These are phyloP conservation scores for Mormoops blainvillei DNA, from an alignment of 2,113 vertebrate genomes.

Conservation along the genomic window DNA sequence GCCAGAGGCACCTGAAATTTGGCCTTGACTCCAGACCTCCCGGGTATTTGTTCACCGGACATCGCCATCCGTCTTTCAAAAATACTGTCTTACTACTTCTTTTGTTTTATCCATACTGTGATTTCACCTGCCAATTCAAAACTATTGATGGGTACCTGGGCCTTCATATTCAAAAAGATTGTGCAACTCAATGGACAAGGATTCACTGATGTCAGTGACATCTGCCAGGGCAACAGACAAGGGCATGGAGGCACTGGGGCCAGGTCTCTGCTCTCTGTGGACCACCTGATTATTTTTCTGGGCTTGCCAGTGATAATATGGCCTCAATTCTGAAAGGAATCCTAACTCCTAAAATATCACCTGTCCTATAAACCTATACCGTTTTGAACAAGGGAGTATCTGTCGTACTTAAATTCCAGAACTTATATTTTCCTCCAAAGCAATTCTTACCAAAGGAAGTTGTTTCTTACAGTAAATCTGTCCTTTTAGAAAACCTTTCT, in stretches of 20 bases:
- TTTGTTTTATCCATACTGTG: not conserved
- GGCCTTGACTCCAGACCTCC: not conserved
- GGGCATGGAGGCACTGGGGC: rapidly evolving
- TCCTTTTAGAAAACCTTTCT: not conserved
- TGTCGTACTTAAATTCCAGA: not conserved
- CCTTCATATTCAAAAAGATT: not conserved
- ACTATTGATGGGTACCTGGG: not conserved
- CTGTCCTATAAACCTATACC: not conserved
- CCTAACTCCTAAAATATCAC: not conserved
- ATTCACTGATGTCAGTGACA: not conserved
- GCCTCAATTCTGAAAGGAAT: not conserved
- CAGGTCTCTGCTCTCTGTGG: not conserved
- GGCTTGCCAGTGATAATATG: not conserved
- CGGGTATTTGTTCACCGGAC: too few species aligned
- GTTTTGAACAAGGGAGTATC: not conserved
- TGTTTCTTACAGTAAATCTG: not conserved
- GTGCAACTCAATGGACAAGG: too few species aligned
- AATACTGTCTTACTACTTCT: not conserved
- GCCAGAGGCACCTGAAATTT: not conserved
- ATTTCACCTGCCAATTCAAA: not conserved
- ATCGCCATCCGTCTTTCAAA: not conserved
- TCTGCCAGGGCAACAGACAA: not conserved
- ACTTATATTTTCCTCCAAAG: not conserved
- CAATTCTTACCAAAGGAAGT: not conserved
- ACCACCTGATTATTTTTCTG: rapidly evolving